Evolutionary conservation across 2,113 vertebrate genomes (phyloP).

Genomic region (Brachyistius frenatus): DNA sequence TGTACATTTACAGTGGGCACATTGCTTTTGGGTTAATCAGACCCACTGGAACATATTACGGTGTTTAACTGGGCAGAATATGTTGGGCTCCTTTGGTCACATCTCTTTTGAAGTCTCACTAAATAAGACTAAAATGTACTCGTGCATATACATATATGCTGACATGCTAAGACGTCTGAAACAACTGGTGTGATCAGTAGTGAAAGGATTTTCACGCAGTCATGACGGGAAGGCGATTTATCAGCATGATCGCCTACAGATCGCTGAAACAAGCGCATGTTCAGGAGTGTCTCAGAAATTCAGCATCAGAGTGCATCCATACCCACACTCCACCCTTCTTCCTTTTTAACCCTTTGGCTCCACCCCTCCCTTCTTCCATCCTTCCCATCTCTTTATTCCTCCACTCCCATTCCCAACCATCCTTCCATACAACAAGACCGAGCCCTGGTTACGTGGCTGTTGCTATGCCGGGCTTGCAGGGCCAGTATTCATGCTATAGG

Average conservation of each 20-base stretch:
- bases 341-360: constrained; percentile 25
- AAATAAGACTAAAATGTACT: not conserved
- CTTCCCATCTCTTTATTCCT: constrained; percentile 55
- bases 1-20: not conserved
- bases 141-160: not conserved
- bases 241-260: not conserved
- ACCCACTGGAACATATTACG: not conserved
- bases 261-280: not conserved
- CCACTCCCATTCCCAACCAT: constrained; percentile 47
- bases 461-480: constrained; percentile 63
- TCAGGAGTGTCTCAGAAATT: constrained; percentile 2
- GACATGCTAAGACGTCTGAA: not conserved
- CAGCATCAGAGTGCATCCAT: not conserved
- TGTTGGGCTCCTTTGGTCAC: not conserved
- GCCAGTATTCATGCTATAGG: constrained; percentile 33
- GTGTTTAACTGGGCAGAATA: not conserved
- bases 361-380: constrained; percentile 41
- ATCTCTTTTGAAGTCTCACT: not conserved
- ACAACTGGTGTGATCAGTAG: not conserved
- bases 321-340: constrained; percentile 11
- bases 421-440: constrained; percentile 55
- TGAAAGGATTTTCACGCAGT: not conserved
- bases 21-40: not conserved
- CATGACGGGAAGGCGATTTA: not conserved
- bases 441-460: constrained; percentile 68